A percentile compares a stretch with the other conserved stretches of the same genome.
Conservation (phyloP, 2,888 invertebrate genomes). For the Aromia moschata region DNA sequence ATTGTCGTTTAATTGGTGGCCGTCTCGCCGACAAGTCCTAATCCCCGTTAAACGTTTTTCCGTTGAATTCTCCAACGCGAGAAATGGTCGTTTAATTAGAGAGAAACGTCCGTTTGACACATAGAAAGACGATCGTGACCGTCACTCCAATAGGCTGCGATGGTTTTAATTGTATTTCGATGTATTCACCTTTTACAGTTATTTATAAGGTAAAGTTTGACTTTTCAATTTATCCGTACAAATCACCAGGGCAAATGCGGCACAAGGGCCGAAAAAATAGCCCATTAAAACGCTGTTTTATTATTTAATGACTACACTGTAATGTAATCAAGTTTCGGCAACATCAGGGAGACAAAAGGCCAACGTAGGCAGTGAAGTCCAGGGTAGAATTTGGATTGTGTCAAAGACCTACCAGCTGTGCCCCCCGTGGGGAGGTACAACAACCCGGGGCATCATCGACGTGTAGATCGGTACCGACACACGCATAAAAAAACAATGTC, state of each 20-base stretch:
- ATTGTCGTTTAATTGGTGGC: constrained; percentile 41
- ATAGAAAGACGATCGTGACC: too few relatives aligned
- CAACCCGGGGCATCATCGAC: constrained; percentile 52
- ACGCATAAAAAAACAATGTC: constrained; percentile 55
- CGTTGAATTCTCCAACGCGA: too few relatives aligned
- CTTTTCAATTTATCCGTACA: too few relatives aligned
- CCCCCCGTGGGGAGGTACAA: constrained; percentile 53
- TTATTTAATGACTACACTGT: constrained; percentile 26
- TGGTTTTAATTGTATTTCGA: too few relatives aligned
- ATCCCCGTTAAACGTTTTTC: background rate
- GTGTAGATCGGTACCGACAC: constrained; percentile 43
- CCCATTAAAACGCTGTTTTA: constrained; percentile 21
- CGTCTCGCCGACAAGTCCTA: background rate
- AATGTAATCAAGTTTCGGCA: constrained; percentile 40
- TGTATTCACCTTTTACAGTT: too few relatives aligned
- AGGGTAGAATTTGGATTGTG: constrained; percentile 55
- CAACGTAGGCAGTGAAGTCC: constrained; percentile 48
- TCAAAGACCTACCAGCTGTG: constrained; percentile 56
- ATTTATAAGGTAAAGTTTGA: too few relatives aligned
- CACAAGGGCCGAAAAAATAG: constrained; percentile 21
- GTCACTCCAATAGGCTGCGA: too few relatives aligned
- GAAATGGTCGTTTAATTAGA: too few relatives aligned
- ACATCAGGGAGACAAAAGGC: constrained; percentile 48
- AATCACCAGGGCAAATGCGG: too few relatives aligned
- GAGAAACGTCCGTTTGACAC: too few relatives aligned